A percentile compares a stretch with the other conserved stretches of the same genome.
Evolutionary conservation across 2,888 invertebrate species (phyloP).

Genomic region (Chrysomela aeneicollis): DNA sequence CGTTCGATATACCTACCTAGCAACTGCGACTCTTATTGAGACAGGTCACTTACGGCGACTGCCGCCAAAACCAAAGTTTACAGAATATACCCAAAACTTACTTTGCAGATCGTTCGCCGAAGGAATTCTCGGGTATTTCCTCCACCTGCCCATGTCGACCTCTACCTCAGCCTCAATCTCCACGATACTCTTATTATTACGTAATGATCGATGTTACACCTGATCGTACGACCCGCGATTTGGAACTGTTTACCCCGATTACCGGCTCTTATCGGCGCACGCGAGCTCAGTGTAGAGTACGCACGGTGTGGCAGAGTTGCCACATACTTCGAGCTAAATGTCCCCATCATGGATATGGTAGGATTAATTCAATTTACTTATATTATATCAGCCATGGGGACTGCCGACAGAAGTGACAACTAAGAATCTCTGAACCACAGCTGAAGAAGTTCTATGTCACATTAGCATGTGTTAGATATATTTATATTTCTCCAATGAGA

Average conservation of each 20-base stretch:
- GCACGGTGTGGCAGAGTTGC: not conserved
- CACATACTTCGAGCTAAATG: not conserved
- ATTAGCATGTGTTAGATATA: too few species aligned
- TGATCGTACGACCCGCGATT: not conserved
- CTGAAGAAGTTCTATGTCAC: too few species aligned
- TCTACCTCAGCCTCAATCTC: not conserved
- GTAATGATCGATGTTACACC: not conserved
- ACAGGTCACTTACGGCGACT: constrained; percentile 30
- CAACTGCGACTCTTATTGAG: constrained; percentile 6
- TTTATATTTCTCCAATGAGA: too few species aligned
- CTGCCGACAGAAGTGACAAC: too few species aligned
- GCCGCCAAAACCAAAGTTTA: too few species aligned
- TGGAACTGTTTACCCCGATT: not conserved
- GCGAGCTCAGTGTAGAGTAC: not conserved
- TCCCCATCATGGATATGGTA: too few species aligned
- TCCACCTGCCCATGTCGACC: constrained; percentile 46
- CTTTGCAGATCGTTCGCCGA: constrained; percentile 49
- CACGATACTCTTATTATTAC: too few species aligned
- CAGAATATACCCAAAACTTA: constrained; percentile 43
- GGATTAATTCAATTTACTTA: too few species aligned
- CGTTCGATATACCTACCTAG: constrained; percentile 22
- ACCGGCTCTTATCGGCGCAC: not conserved
- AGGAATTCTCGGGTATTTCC: constrained; percentile 50
- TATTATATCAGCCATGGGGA: too few species aligned
- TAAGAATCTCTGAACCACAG: too few species aligned